A percentile compares a stretch with the other conserved stretches of the same genome.
Evolutionary conservation across 2,113 vertebrate genomes (phyloP).

Genomic region (Notarius lentiginosus): DNA sequence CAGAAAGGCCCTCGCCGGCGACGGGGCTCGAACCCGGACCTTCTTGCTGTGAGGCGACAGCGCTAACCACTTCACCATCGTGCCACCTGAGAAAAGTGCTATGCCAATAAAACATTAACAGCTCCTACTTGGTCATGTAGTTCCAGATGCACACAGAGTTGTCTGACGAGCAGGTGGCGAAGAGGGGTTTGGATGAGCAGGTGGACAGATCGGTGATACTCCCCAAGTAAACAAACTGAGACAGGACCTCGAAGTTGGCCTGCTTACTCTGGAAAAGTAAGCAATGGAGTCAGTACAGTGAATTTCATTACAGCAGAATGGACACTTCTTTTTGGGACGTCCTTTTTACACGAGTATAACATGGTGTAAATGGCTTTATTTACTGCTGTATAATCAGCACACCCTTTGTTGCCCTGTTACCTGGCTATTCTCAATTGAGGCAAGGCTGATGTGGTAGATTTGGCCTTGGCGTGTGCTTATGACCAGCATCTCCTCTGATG

Average conservation of each 20-base stretch:
- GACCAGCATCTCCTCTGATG: conserved; percentile 81
- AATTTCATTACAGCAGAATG: neutral
- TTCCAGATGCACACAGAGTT: conserved; percentile 91
- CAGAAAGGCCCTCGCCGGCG: no score
- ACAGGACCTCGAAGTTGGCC: conserved; percentile 80
- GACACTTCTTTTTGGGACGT: neutral
- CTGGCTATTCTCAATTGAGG: conserved; percentile 67
- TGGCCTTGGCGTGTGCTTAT: conserved; percentile 82
- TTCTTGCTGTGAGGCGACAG: no score
- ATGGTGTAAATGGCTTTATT: neutral
- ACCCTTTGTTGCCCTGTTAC: conserved; percentile 30
- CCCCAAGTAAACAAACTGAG: conserved; percentile 81
- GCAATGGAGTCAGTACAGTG: neutral
- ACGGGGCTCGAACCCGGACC: no score
- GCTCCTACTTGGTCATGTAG: conserved; percentile 85
- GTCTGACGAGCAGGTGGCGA: conserved; percentile 89
- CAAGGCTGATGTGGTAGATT: conserved; percentile 80
- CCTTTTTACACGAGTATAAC: neutral
- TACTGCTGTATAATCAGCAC: neutral
- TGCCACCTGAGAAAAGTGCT: neutral
- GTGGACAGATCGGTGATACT: conserved; percentile 82
- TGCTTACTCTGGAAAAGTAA: conserved; percentile 71
- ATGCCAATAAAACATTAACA: neutral
- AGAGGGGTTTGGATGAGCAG: conserved; percentile 84
- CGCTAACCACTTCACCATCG: no score